Evolutionary conservation across 1,140 invertebrate species (phyloP).

Genomic region (Lethocerus indicus): DNA sequence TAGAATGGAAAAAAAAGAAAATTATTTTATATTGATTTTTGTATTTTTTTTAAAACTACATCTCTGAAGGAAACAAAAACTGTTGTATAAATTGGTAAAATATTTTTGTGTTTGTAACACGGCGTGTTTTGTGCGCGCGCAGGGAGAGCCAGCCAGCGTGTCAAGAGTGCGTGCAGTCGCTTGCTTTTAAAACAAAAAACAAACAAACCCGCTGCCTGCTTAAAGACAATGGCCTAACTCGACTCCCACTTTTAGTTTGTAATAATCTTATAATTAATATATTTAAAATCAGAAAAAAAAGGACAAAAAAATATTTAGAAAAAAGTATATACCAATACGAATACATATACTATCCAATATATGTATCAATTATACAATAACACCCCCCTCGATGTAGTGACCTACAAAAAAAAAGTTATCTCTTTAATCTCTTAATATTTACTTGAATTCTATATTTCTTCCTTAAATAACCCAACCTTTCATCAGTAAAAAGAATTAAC

Average conservation of each 20-base stretch:
- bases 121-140: too few species aligned
- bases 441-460: too few species aligned
- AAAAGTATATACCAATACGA: not conserved
- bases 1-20: slow-evolving; percentile 8
- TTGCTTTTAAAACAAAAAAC: slow-evolving; percentile 13
- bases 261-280: slow-evolving; percentile 3
- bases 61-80: too few species aligned
- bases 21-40: slow-evolving; percentile 17
- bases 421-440: slow-evolving; percentile 12
- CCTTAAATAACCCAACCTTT: too few species aligned
- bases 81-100: slow-evolving; percentile 12
- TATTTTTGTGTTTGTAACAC: slow-evolving; percentile 14
- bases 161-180: slow-evolving; percentile 18
- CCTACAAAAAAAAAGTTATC: slow-evolving; percentile 8
- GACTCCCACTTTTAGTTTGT: slow-evolving; percentile 11
- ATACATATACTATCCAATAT: not conserved
- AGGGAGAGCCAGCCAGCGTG: slow-evolving; percentile 15
- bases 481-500: too few species aligned
- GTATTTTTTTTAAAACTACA: slow-evolving; percentile 14
- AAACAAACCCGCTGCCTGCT: slow-evolving; percentile 1
- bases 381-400: slow-evolving; percentile 4
- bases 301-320: slow-evolving; percentile 1
- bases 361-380: not conserved
- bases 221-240: slow-evolving; percentile 13
- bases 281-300: slow-evolving; percentile 3